Evolutionary conservation across 1,140 invertebrate genomes (phyloP).

Genomic region (Drosophila carrolli): DNA sequence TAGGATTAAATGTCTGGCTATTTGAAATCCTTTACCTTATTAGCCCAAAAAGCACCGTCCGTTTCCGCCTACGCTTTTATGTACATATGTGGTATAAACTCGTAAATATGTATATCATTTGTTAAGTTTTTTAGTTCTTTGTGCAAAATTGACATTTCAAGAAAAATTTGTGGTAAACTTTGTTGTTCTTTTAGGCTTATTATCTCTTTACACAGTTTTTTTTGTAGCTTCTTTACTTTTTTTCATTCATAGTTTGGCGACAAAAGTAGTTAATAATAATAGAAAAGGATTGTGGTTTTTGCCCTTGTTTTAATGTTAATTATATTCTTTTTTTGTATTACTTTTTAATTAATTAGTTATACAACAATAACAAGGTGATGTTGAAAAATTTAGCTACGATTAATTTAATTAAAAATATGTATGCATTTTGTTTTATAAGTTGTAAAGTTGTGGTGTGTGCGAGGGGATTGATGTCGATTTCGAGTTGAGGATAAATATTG

Average conservation of each 20-base stretch:
- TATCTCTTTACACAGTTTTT: slow-evolving; percentile 12
- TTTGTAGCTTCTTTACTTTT: slow-evolving; percentile 1
- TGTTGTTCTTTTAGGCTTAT: not conserved
- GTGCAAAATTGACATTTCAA: slow-evolving; percentile 43
- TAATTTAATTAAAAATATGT: slow-evolving; percentile 70
- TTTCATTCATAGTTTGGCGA: slow-evolving; percentile 16
- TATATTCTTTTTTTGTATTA: slow-evolving; percentile 30
- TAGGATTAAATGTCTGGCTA: not conserved
- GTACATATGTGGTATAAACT: slow-evolving; percentile 23
- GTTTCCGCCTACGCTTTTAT: slow-evolving; percentile 8
- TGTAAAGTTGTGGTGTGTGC: slow-evolving; percentile 19
- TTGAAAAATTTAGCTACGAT: slow-evolving; percentile 75
- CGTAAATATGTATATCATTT: not conserved
- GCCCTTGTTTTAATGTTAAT: slow-evolving; percentile 11
- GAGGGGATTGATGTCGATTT: slow-evolving; percentile 18
- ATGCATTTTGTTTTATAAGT: slow-evolving; percentile 23
- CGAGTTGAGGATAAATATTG: slow-evolving; percentile 7
- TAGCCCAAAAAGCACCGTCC: slow-evolving; percentile 2
- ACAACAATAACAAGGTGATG: slow-evolving; percentile 80
- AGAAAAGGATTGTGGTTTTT: slow-evolving; percentile 26
- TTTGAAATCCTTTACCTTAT: slow-evolving; percentile 1
- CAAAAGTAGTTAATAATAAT: slow-evolving; percentile 29
- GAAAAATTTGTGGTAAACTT: slow-evolving; percentile 20
- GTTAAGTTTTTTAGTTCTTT: slow-evolving; percentile 16
- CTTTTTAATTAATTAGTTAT: slow-evolving; percentile 53